A percentile compares a stretch with the other conserved stretches of the same genome.
These are phyloP conservation scores for Leptopilina myrica DNA, from an alignment of 2,888 invertebrate genomes.

Conservation along the genomic window DNA sequence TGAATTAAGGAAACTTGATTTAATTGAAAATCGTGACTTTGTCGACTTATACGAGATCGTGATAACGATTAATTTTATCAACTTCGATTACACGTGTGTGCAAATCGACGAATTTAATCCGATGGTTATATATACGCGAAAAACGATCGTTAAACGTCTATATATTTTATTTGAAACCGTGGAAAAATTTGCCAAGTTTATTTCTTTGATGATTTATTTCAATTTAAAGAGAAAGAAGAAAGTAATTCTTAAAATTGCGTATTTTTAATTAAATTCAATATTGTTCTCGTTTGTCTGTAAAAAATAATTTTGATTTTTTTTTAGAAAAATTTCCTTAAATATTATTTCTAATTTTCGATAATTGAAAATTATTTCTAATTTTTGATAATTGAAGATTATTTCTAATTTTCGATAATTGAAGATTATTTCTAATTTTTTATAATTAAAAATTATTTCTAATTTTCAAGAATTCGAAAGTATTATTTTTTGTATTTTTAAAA, in stretches of 20 bases:
- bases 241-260: too few species aligned
- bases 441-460: not conserved
- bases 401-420: not conserved
- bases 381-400: too few species aligned
- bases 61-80: conserved; percentile 30
- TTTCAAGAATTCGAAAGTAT: not conserved
- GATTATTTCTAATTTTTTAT: not conserved
- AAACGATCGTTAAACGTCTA: conserved; percentile 10
- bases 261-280: too few species aligned
- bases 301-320: too few species aligned
- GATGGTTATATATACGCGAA: not conserved
- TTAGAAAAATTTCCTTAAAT: too few species aligned
- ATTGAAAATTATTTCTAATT: too few species aligned
- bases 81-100: not conserved
- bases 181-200: not conserved
- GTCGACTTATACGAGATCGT: not conserved
- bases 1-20: not conserved
- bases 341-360: too few species aligned
- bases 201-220: not conserved
- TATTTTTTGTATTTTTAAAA: not conserved
- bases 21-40: not conserved
- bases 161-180: not conserved
- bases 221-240: too few species aligned
- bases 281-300: too few species aligned
- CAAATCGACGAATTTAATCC: not conserved